Evolutionary conservation across 1,140 invertebrate species (phyloP), one percentile per base, ranked within the genome.

Genomic region (Cepaea nemoralis): DNA sequence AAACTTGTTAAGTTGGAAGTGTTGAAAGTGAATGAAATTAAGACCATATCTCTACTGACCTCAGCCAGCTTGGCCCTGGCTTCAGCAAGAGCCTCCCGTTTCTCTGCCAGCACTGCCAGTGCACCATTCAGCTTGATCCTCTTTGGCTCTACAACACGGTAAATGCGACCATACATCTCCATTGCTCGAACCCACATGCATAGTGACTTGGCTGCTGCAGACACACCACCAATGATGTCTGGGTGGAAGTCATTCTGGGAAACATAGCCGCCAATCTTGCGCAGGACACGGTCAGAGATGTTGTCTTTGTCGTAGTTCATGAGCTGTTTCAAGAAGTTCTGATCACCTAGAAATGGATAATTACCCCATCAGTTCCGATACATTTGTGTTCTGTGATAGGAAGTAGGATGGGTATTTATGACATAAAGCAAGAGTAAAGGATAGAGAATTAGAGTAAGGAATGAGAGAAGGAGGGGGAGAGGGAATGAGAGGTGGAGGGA

Each of bases 121-220:
- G 95, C 95, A 82, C 94, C 94, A 83, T 95, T 93, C 40, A 96
- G 91, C 85, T 94, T 94, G 80, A 94, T 94, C 86, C 95, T 94
- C 89, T 96, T 97, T 0, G 96, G 96, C 59, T 94, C 95, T 12
- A 96, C 95, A 77, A 96, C 94, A 85, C 95, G 95, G 92, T 94
- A 97, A 69, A 97, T 94, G 92, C 95, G 95, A 8, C 94, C 96
- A 89, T 97, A 97, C 87, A 96, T 94, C 88, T 97, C 95, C 90
- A 97, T 97, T 5, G 96, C 96, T 83, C 95, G 93, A 24, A 97
- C 96, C 96, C 96, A 97, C 88, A 95, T 94, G 88, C 95, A 96
- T 31, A 97, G 91, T 22, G 95, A 96, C 91, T 96, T 96, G 14
- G 96, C 95, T 1, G 96, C 96, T 0, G 93, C 85, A 0, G 96